These are phyloP conservation scores for Rhynchonema sp. DNA, from an alignment of 2,888 invertebrate genomes.

Conservation along the genomic window DNA sequence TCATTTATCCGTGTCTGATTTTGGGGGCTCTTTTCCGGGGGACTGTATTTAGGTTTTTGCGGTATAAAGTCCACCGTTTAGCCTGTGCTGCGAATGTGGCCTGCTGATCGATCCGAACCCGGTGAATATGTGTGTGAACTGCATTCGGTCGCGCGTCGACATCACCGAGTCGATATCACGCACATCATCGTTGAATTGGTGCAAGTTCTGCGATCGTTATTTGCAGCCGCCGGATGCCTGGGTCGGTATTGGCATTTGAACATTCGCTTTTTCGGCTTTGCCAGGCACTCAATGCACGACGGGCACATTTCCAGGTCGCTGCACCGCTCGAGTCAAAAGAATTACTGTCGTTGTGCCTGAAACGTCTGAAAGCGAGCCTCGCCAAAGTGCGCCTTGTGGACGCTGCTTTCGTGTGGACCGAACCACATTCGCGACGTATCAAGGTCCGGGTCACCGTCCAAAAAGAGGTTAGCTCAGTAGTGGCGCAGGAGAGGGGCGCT, in stretches of 20 bases:
- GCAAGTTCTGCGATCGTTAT: constrained; percentile 40
- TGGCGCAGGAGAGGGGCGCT: no score
- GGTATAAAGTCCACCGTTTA: no score
- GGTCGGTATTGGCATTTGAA: no score
- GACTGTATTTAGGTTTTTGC: no score
- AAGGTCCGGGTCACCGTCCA: constrained; percentile 79
- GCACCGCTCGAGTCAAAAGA: constrained; percentile 37
- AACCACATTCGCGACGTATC: constrained; percentile 89
- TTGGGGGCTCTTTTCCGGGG: no score
- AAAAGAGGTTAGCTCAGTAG: constrained; percentile 46
- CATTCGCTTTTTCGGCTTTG: no score
- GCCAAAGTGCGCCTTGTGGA: constrained; percentile 61
- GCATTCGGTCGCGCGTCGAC: constrained; percentile 70
- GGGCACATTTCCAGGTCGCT: no score
- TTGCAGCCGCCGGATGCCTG: constrained; percentile 28
- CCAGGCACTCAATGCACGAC: no score
- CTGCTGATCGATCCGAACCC: constrained; percentile 77
- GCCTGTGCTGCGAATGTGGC: constrained; percentile 80
- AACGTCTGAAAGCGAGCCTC: constrained; percentile 61
- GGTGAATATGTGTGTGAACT: constrained; percentile 89
- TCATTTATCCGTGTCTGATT: no score
- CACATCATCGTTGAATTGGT: constrained; percentile 31
- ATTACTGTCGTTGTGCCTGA: constrained; percentile 52
- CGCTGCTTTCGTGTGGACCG: constrained; percentile 95
- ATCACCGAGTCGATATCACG: constrained; percentile 53